Evolutionary conservation across 2,113 vertebrate species (phyloP), one percentile per base, ranked within the genome.

Genomic region (Xyliphius kryptos): DNA sequence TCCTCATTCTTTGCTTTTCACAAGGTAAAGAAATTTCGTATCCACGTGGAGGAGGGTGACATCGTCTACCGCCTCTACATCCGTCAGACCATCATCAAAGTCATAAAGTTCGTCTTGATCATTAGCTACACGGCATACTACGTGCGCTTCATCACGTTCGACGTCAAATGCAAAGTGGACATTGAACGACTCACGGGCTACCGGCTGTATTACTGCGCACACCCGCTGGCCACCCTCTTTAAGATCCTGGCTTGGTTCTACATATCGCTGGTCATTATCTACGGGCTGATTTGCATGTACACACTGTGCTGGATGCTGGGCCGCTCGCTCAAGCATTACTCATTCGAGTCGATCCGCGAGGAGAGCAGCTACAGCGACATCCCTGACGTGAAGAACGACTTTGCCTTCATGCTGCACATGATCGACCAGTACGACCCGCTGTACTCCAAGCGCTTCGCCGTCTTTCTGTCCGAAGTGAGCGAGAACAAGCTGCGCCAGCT

Each of bases 341-440:
- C 94, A 0, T 98, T 98, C 2, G 95, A 98, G 84, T 95, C 95
- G 0, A 98, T 98, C 77, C 89, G 95, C 0, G 95, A 98, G 77
- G 92, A 98, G 80, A 98, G 95, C 88, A 96, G 92, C 77, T 98
- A 97, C 68, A 97, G 94, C 0, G 95, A 98, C 84, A 98, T 97
- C 68, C 94, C 94, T 0, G 94, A 97, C 3, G 73, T n/a, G n/a
- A n/a, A n/a, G n/a, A n/a, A n/a, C n/a, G n/a, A n/a, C n/a, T n/a
- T n/a, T n/a, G n/a, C n/a, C n/a, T n/a, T n/a, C n/a, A n/a, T n/a
- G n/a, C n/a, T n/a, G n/a, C n/a, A n/a, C n/a, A n/a, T n/a, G n/a
- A n/a, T n/a, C n/a, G n/a, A n/a, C n/a, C n/a, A n/a, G n/a, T n/a
- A n/a, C n/a, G n/a, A n/a, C n/a, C n/a, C n/a, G n/a, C n/a, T n/a